Evolutionary conservation across 1,140 invertebrate species (phyloP).

Genomic region (Brachystomella parvula): DNA sequence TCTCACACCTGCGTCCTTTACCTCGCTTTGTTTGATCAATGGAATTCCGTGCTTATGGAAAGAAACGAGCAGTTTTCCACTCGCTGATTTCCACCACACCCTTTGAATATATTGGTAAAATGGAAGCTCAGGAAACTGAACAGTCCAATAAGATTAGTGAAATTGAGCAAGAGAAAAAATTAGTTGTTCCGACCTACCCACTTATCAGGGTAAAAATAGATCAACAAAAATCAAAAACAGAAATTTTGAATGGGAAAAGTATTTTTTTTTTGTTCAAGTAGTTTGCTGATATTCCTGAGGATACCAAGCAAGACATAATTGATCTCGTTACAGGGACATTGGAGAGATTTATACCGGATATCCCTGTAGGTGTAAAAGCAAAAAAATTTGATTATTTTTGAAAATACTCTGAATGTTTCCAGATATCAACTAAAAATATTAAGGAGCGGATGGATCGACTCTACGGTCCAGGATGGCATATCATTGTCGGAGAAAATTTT

Average conservation of each 20-base stretch:
- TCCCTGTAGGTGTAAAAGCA: conserved; percentile 53
- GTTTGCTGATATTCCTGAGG: conserved; percentile 82
- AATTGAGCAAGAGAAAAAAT: background rate
- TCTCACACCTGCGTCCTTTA: background rate
- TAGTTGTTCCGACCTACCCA: background rate
- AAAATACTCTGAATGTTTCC: conserved; percentile 18
- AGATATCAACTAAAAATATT: conserved; percentile 75
- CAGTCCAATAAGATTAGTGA: background rate
- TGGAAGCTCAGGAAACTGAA: background rate
- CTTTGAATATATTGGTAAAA: too few relatives aligned
- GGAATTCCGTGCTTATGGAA: too few relatives aligned
- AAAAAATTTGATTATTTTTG: conserved; percentile 20
- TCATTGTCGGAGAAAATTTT: conserved; percentile 52
- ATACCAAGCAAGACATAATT: conserved; percentile 77
- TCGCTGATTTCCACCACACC: too few relatives aligned
- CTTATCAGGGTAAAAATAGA: background rate
- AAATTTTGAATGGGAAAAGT: background rate
- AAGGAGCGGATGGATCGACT: conserved; percentile 92
- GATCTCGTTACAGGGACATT: conserved; percentile 83
- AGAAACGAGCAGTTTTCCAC: too few relatives aligned
- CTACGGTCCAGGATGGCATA: conserved; percentile 61
- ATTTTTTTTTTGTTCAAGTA: conserved; percentile 40
- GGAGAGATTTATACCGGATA: conserved; percentile 78
- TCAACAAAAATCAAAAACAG: background rate
- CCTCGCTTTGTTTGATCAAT: background rate